Percentiles rank a stretch among this genome's conserved stretches.
Evolutionary conservation across 2,888 invertebrate species (phyloP).

Genomic region (Mylabris sibirica): DNA sequence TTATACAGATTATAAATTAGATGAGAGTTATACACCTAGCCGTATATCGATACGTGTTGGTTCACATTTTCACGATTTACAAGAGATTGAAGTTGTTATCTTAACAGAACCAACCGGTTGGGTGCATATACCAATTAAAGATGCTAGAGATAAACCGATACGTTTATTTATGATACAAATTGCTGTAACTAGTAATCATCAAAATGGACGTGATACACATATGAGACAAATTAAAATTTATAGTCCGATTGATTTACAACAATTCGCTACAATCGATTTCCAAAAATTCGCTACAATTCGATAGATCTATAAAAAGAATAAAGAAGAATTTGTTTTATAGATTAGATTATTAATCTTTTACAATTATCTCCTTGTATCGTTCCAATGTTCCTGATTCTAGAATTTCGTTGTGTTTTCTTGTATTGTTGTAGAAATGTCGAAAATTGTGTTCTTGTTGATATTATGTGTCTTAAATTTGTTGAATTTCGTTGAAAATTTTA

Average conservation of each 20-base stretch:
- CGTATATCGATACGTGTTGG: slow-evolving; percentile 92
- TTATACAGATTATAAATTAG: slow-evolving; percentile 96
- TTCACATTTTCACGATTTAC: slow-evolving; percentile 95
- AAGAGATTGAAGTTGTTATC: slow-evolving; percentile 94
- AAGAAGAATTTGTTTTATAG: background rate
- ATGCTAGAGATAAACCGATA: slow-evolving; percentile 85
- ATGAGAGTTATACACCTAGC: slow-evolving; percentile 98
- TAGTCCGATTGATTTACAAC: slow-evolving; percentile 79
- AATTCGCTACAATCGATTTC: slow-evolving; percentile 83
- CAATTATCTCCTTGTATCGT: background rate
- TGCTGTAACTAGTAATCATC: slow-evolving; percentile 96
- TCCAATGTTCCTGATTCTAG: background rate
- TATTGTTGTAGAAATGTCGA: background rate
- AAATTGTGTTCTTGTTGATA: background rate
- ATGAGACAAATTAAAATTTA: slow-evolving; percentile 97
- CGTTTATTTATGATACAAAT: slow-evolving; percentile 97
- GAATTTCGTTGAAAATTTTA: background rate
- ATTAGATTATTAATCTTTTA: background rate
- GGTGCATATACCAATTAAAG: slow-evolving; percentile 92
- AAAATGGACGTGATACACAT: slow-evolving; percentile 98
- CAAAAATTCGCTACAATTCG: slow-evolving; percentile 84
- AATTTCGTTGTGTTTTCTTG: background rate
- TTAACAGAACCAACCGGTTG: slow-evolving; percentile 94
- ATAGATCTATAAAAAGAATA: slow-evolving; percentile 58
- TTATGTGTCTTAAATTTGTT: slow-evolving; percentile 2